Evolutionary conservation across 2,797 vertebrate genomes (phyloP), one percentile per base, ranked within the genome.

Genomic region (Melanotaenia trifasciata): DNA sequence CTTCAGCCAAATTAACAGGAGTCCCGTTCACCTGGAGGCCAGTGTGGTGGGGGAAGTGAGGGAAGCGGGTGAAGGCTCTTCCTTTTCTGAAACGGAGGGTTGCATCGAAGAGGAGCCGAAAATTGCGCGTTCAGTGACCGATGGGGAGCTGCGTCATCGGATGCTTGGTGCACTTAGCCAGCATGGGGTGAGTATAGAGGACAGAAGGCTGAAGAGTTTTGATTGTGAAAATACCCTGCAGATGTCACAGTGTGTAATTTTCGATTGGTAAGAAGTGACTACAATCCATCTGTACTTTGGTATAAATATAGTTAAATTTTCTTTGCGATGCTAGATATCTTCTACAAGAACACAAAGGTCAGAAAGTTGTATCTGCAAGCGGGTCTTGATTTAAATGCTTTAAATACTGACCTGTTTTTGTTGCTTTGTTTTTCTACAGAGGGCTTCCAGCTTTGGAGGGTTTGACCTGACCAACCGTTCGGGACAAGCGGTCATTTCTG

Each of bases 371-470:
- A 0, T 32, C 18, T 36, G 30, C 56, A 58, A 14, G 2, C 28
- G 18, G 4, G n/a, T 3, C 26, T 56, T 56, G 12, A 56, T 2
- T 11, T 24, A 53, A n/a, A 24, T 53, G 20, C 28, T 32, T 18
- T 50, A 38, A 66, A 65, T n/a, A 18, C 13, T 73, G 4, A 60
- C 14, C 43, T 64, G 40, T 51, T 36, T 50, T 50, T 53, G 8
- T 35, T 33, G 5, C 26, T 38, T 33, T 38, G 3, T 57, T 14
- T 45, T 28, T 57, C 75, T 64, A 87, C 94, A 99, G 98, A 97
- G 97, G 92, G 98, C 98, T 30, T 98, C 97, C 87, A 99, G 98
- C 86, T 99, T 99, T 74, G 98, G 98, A 87, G 98, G 98, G 57
- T 99, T 99, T 83, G 98, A 99, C 89, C 87, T 99, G 89, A 96